Evolutionary conservation across 2,797 vertebrate species (phyloP).

Genomic region (Helicolenus hilgendorfi): DNA sequence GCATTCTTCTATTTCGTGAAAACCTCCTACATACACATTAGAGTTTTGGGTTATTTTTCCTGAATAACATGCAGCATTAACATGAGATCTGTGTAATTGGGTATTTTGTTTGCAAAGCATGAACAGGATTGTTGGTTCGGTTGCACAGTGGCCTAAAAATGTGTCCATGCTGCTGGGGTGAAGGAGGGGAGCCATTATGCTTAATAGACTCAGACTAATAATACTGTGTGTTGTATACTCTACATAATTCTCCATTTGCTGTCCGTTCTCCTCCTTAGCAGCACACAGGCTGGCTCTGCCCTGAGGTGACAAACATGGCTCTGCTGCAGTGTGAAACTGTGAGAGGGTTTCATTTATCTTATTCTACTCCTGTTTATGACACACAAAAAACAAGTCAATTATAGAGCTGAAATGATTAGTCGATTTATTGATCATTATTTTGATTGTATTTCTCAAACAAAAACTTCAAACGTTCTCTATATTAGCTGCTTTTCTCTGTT

Average conservation of each 20-base stretch:
- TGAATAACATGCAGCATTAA: conserved; percentile 17
- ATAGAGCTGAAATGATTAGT: not conserved
- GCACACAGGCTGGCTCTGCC: conserved; percentile 47
- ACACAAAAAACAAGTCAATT: not conserved
- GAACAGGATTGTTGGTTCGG: conserved; percentile 41
- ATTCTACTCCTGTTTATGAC: not conserved
- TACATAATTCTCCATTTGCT: conserved; percentile 62
- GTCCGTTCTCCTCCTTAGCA: conserved; percentile 51
- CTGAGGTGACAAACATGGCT: conserved; percentile 51
- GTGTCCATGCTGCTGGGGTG: conserved; percentile 42
- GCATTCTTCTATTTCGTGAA: conserved; percentile 18
- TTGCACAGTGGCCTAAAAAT: conserved; percentile 33
- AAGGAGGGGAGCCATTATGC: conserved; percentile 65
- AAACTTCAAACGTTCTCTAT: not conserved
- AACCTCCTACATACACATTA: not conserved
- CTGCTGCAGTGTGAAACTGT: conserved; percentile 10
- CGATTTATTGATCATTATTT: not conserved
- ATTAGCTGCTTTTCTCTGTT: not conserved
- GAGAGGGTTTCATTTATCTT: not conserved
- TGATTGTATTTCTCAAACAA: not conserved
- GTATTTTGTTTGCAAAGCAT: conserved; percentile 41
- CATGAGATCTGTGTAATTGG: not conserved
- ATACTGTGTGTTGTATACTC: conserved; percentile 42
- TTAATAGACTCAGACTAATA: conserved; percentile 68
- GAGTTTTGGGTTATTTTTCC: not conserved